A percentile compares a stretch with the other conserved stretches of the same genome.
These are phyloP conservation scores for Zosterops japonicus DNA, from an alignment of 2,113 vertebrate genomes.

Conservation along the genomic window DNA sequence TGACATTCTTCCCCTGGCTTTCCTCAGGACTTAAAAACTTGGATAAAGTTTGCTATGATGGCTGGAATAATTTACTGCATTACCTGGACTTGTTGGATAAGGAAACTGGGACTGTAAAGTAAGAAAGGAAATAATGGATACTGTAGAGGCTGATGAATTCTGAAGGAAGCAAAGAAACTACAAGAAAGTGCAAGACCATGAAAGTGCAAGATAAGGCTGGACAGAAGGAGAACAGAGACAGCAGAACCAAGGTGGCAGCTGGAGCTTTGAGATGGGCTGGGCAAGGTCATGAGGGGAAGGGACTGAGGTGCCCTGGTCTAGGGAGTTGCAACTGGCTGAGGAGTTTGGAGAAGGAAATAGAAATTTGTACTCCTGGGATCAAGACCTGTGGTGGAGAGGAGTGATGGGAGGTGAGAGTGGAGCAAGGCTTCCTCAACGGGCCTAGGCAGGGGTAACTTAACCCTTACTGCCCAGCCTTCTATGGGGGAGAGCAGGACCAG, in stretches of 20 bases:
- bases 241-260: background rate
- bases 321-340: background rate
- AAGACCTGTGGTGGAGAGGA: background rate
- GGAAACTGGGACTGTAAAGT: background rate
- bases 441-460: background rate
- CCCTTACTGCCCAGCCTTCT: background rate
- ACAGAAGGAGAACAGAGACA: background rate
- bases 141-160: background rate
- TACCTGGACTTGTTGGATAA: background rate
- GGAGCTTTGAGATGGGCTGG: background rate
- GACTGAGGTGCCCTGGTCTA: background rate
- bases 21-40: background rate
- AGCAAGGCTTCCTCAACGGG: fast-evolving
- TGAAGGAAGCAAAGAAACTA: background rate
- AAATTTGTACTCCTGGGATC: background rate
- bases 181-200: background rate
- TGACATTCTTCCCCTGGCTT: background rate
- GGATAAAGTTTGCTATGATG: background rate
- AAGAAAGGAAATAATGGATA: background rate
- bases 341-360: background rate
- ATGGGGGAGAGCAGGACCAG: fast-evolving
- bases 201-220: background rate
- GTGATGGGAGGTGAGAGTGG: background rate
- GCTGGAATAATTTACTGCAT: background rate
- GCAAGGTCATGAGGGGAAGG: background rate